Evolutionary conservation across 2,888 invertebrate genomes (phyloP).

Genomic region (Catocala nupta): DNA sequence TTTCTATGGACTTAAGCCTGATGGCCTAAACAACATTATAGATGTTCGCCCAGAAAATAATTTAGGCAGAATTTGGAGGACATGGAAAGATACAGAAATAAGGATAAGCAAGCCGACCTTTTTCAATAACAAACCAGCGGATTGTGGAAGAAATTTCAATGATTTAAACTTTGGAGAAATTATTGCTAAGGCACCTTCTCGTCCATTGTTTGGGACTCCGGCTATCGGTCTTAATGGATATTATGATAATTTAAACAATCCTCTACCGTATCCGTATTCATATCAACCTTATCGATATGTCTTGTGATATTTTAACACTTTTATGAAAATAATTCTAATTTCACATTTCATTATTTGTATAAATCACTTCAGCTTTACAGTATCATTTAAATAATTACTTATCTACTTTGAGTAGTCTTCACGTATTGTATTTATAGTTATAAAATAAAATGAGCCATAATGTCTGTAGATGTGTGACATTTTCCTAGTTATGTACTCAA

Average conservation of each 20-base stretch:
- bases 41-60: constrained; percentile 14
- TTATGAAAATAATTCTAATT: too few species aligned
- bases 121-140: neutral
- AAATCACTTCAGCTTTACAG: too few species aligned
- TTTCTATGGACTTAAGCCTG: neutral
- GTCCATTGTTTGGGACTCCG: neutral
- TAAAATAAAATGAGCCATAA: too few species aligned
- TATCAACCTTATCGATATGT: constrained; percentile 19
- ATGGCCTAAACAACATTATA: neutral
- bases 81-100: constrained; percentile 32
- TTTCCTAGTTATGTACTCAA: too few species aligned
- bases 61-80: constrained; percentile 23
- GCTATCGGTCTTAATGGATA: constrained; percentile 23
- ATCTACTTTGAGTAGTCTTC: too few species aligned
- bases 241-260: constrained; percentile 28
- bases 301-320: too few species aligned
- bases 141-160: constrained; percentile 14
- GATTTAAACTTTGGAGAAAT: neutral
- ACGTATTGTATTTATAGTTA: too few species aligned
- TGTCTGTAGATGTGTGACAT: too few species aligned
- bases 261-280: constrained; percentile 18
- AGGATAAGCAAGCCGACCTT: constrained; percentile 9
- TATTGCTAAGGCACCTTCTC: neutral
- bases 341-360: too few species aligned
- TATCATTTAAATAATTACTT: too few species aligned